Base-by-base conservation (phyloP, 35 echinoderm and acorn worm genomes). In the Ptychodera flava region DNA sequence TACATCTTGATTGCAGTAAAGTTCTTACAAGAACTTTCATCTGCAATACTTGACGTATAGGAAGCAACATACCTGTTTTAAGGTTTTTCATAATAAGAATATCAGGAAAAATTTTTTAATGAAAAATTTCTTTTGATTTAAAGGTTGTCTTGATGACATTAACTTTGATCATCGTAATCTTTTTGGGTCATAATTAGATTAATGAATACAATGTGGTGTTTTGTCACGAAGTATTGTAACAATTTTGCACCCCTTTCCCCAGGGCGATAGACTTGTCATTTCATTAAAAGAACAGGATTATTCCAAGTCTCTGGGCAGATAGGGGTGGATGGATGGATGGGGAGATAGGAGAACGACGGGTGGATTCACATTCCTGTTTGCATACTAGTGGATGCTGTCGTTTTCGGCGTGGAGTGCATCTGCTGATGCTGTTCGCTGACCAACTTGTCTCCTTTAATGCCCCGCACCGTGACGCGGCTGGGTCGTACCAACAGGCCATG, bases 391-490 rank as follows among this genome's bases (percentile, higher is more conserved):
- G 45, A 64, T 12, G 45, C 6, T 64, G 45, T 64, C 22, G 45
- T 22, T 64, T 64, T 64, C 22, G 45, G 45, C 22, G 45, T 64
- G 6, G 45, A 64, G 22, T 64, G 45, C 45, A 64, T 64, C 45
- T 64, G 45, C 22, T 64, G 45, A 64, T 64, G 45, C 22, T 64
- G 45, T 64, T 64, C 45, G 6, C 45, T 22, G 45, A 64, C 6
- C 22, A 83, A 35, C 28, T 83, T 36, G 31, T 83, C 82, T 14
- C 82, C 82, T 36, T 83, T 83, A 1, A 83, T 83, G 14, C 82
- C 82, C 31, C 82, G 34, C 34, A 83, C 82, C 0, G 33, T 37
- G 35, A 83, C 82, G 37, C 82, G 82, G 28, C 82, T 83, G 37
- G 82, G 82, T 31, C 82, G 33, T 16, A 83, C 82, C 35, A 83